Evolutionary conservation across 2,888 invertebrate genomes (phyloP).

Genomic region (Fragum whitleyi): DNA sequence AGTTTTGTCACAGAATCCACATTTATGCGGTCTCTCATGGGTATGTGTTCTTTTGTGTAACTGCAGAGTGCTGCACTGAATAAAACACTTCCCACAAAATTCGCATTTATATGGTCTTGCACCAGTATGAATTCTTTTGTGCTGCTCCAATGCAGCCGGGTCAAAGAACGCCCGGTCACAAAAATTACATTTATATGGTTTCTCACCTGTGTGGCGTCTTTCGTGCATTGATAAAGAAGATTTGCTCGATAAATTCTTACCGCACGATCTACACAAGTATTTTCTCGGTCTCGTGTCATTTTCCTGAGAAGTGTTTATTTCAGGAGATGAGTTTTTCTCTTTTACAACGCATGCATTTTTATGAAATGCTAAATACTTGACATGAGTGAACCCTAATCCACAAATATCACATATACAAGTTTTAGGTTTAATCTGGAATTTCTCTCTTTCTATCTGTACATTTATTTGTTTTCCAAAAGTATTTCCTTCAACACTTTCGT

Average conservation of each 20-base stretch:
- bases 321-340: too few relatives aligned
- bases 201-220: not conserved
- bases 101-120: not conserved
- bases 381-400: not conserved
- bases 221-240: not conserved
- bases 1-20: too few relatives aligned
- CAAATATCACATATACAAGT: not conserved
- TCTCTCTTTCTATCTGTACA: too few relatives aligned
- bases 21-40: too few relatives aligned
- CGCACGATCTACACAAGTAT: not conserved
- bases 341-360: too few relatives aligned
- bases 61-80: too few relatives aligned
- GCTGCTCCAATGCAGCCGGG: not conserved
- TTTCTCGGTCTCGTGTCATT: too few relatives aligned
- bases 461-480: too few relatives aligned
- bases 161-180: not conserved
- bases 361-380: not conserved
- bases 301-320: too few relatives aligned
- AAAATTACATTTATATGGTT: not conserved
- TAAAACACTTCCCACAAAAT: not conserved
- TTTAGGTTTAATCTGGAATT: not conserved
- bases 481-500: too few relatives aligned
- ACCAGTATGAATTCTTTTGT: not conserved
- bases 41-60: too few relatives aligned
- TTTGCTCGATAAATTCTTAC: not conserved